Conservation (phyloP, 2,797 vertebrate genomes). For the Knipowitschia caucasica region DNA sequence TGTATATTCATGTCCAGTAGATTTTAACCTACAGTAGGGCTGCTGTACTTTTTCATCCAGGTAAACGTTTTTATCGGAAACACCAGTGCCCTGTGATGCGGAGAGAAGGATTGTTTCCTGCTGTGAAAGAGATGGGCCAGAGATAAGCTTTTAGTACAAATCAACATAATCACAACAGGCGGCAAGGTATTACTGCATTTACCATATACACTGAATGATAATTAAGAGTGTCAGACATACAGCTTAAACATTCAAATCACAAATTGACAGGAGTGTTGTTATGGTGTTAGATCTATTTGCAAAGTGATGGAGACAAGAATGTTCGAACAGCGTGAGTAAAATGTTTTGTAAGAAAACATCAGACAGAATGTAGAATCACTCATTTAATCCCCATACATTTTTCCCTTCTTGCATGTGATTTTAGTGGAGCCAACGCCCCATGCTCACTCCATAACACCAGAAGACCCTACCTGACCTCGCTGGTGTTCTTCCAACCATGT, state of each 20-base stretch:
- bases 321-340: neutral
- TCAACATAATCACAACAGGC: neutral
- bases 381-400: neutral
- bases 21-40: too few relatives aligned
- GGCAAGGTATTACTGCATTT: neutral
- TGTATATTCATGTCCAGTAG: too few relatives aligned
- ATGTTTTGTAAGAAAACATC: neutral
- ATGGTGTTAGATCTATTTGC: neutral
- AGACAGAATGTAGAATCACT: neutral
- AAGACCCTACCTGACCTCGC: slow-evolving; percentile 1
- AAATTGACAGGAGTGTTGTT: neutral
- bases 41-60: too few relatives aligned
- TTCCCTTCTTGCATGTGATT: neutral
- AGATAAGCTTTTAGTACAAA: neutral
- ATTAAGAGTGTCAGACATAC: neutral
- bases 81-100: too few relatives aligned
- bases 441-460: neutral
- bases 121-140: neutral
- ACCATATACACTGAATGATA: neutral
- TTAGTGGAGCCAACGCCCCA: neutral
- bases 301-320: neutral
- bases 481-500: slow-evolving; percentile 21
- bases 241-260: neutral
- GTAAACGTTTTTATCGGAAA: too few relatives aligned
- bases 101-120: neutral